These are phyloP conservation scores for Sorex fumeus DNA, from an alignment of 2,113 vertebrate species.

Conservation along the genomic window DNA sequence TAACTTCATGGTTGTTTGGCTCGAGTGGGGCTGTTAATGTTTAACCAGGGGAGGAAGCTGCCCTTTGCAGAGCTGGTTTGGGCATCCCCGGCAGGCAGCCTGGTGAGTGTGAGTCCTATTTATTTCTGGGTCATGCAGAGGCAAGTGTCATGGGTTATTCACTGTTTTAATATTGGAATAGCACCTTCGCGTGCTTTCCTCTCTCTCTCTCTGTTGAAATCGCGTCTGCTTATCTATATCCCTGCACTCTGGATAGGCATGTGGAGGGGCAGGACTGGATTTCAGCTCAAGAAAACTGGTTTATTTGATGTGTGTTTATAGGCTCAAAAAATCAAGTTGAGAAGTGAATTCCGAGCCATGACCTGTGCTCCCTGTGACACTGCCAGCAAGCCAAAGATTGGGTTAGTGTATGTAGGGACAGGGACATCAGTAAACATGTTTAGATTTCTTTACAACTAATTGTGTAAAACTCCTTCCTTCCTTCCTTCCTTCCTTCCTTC, in stretches of 20 bases:
- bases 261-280: not conserved
- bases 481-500: no score
- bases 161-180: not conserved
- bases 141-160: not conserved
- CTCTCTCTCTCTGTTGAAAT: not conserved
- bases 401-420: not conserved
- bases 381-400: not conserved
- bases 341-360: conserved; percentile 32
- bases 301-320: conserved; percentile 31
- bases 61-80: not conserved
- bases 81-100: not conserved
- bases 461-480: not conserved
- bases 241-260: not conserved
- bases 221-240: not conserved
- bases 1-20: not conserved
- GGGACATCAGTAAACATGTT: not conserved
- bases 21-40: not conserved
- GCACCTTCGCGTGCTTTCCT: not conserved
- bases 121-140: conserved; percentile 41
- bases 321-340: conserved; percentile 40
- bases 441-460: conserved; percentile 6
- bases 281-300: not conserved
- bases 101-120: conserved; percentile 12
- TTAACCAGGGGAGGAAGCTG: conserved; percentile 29
- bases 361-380: not conserved